Percentiles rank a stretch among this genome's conserved stretches.
phyloP scores from a whole-genome alignment of 2,113 vertebrate species.

The Zapus hudsonius region DNA sequence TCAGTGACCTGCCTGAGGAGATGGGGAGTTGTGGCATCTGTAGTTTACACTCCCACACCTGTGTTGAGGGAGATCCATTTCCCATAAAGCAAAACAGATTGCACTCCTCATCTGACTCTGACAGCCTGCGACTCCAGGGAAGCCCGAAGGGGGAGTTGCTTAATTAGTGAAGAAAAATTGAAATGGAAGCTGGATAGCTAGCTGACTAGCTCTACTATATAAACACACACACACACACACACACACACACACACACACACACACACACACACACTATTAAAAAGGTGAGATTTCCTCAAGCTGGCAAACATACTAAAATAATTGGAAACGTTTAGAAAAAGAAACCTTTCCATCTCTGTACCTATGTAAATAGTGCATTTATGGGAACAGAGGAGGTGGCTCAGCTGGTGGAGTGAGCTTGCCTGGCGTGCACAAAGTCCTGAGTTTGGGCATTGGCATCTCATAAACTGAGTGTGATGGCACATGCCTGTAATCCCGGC shows the following conservation, averaged over 20 bases:
- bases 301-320: not conserved
- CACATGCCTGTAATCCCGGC: too few species aligned
- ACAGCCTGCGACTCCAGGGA: not conserved
- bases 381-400: too few species aligned
- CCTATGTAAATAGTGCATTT: not conserved
- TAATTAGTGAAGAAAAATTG: slow-evolving; percentile 54
- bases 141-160: not conserved
- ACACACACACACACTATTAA: not conserved
- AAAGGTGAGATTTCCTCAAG: not conserved
- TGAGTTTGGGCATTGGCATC: too few species aligned
- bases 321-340: slow-evolving; percentile 2
- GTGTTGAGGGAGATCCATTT: not conserved
- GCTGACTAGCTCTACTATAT: not conserved
- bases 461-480: too few species aligned
- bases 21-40: not conserved
- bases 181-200: not conserved
- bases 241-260: not conserved
- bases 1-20: not conserved
- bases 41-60: not conserved
- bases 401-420: too few species aligned
- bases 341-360: not conserved
- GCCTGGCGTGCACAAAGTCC: too few species aligned
- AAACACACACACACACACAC: not conserved
- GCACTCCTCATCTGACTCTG: not conserved
- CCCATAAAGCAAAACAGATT: not conserved